phyloP scores from a whole-genome alignment of 2,113 vertebrate genomes.

The Ammodytes dubius region DNA sequence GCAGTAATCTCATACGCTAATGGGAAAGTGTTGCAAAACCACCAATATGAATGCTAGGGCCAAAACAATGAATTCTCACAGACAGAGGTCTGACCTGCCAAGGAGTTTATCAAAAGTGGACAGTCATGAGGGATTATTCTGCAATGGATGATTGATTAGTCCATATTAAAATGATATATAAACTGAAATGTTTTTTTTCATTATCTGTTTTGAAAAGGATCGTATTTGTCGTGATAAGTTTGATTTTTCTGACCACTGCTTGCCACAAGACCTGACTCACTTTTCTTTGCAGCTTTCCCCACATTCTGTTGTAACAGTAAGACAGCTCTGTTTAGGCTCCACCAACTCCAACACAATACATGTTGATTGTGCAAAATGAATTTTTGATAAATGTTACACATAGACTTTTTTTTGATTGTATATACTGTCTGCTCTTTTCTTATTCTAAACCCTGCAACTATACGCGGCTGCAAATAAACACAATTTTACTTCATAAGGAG shows the following conservation, averaged over 20 bases:
- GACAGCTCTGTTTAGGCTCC: too few relatives aligned
- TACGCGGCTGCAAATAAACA: too few relatives aligned
- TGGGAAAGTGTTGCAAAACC: conserved; percentile 11
- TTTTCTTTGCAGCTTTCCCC: not conserved
- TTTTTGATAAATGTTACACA: too few relatives aligned
- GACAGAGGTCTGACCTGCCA: conserved; percentile 15
- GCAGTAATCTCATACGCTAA: conserved; percentile 38
- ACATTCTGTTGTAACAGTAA: too few relatives aligned
- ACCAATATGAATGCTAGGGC: conserved; percentile 8
- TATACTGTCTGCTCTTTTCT: too few relatives aligned
- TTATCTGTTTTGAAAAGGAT: not conserved
- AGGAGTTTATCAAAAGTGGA: not conserved
- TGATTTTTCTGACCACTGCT: not conserved
- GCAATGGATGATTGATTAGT: not conserved
- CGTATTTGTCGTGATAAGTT: not conserved
- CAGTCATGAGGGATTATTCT: not conserved
- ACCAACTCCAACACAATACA: too few relatives aligned
- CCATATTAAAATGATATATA: not conserved
- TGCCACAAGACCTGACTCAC: not conserved
- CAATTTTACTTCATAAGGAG: too few relatives aligned
- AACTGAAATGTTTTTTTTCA: not conserved
- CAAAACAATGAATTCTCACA: conserved; percentile 18
- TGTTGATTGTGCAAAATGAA: too few relatives aligned
- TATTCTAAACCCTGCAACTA: too few relatives aligned
- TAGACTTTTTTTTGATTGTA: too few relatives aligned